Percentiles rank a stretch among this genome's conserved stretches.
phyloP scores from a whole-genome alignment of 1,140 invertebrate species.

The Eriosoma lanigerum region DNA sequence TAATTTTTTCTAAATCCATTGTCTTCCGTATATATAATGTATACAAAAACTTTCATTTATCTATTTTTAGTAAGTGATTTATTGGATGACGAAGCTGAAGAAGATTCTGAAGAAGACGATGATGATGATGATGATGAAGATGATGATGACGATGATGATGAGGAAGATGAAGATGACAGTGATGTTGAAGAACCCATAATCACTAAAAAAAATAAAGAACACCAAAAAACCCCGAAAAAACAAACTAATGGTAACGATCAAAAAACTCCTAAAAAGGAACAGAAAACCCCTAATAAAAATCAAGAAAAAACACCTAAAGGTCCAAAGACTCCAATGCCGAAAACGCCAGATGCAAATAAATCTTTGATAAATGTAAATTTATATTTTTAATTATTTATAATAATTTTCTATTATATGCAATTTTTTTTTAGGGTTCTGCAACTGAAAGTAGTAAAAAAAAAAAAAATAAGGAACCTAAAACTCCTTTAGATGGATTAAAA shows the following conservation, averaged over 20 bases:
- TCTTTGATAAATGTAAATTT: slow-evolving; percentile 31
- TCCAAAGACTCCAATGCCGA: slow-evolving; percentile 15
- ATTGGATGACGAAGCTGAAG: slow-evolving; percentile 49
- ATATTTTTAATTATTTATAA: not conserved
- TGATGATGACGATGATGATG: slow-evolving; percentile 57
- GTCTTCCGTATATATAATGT: too few species aligned
- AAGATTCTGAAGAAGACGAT: slow-evolving; percentile 53
- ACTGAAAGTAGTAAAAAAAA: slow-evolving; percentile 47
- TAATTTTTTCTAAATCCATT: too few species aligned
- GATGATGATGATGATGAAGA: slow-evolving; percentile 53
- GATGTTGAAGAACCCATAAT: slow-evolving; percentile 60
- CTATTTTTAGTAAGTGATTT: slow-evolving; percentile 54
- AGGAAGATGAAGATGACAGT: slow-evolving; percentile 56
- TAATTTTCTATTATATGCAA: not conserved
- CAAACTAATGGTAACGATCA: slow-evolving; percentile 43
- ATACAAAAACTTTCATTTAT: too few species aligned
- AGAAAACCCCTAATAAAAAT: slow-evolving; percentile 14
- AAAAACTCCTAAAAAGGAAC: slow-evolving; percentile 45
- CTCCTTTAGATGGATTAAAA: slow-evolving; percentile 41
- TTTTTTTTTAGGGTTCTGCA: not conserved
- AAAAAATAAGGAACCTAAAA: slow-evolving; percentile 56
- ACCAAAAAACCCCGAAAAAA: slow-evolving; percentile 24
- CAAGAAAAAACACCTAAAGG: slow-evolving; percentile 37
- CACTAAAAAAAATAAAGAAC: slow-evolving; percentile 39
- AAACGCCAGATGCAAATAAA: slow-evolving; percentile 21